phyloP scores from a whole-genome alignment of 2,797 vertebrate species.

The Ctenopoma multispine region DNA sequence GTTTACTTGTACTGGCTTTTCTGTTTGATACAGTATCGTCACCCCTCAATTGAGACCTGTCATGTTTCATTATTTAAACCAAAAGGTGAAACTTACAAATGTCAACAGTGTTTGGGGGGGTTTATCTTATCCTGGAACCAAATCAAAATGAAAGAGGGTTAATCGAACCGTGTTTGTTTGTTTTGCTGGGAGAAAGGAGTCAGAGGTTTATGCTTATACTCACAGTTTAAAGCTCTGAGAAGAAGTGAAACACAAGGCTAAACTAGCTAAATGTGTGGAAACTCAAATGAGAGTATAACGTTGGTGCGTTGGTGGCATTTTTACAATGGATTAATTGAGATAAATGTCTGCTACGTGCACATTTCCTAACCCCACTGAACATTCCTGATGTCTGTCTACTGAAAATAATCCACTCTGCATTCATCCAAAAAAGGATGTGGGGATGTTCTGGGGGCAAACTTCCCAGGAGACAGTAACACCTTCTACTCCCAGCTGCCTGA shows the following conservation, averaged over 20 bases:
- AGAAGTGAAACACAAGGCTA: slow-evolving; percentile 33
- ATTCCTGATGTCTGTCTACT: slow-evolving; percentile 17
- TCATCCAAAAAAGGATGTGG: slow-evolving; percentile 23
- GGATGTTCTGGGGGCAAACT: slow-evolving; percentile 10
- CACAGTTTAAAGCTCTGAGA: slow-evolving; percentile 13
- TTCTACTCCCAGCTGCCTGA: slow-evolving; percentile 49
- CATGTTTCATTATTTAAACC: slow-evolving; percentile 44
- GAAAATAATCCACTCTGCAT: slow-evolving; percentile 53
- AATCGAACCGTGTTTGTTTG: slow-evolving; percentile 63
- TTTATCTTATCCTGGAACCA: slow-evolving; percentile 22
- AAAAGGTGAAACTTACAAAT: slow-evolving; percentile 38
- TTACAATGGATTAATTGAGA: slow-evolving; percentile 48
- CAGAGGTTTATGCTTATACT: slow-evolving; percentile 20
- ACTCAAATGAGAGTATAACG: slow-evolving; percentile 29
- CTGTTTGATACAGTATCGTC: slow-evolving; percentile 19
- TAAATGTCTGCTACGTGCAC: slow-evolving; percentile 34
- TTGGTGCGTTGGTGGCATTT: slow-evolving; percentile 24
- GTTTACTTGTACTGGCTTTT: slow-evolving; percentile 11
- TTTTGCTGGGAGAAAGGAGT: slow-evolving; percentile 35
- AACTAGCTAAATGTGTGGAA: slow-evolving; percentile 32
- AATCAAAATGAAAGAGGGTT: slow-evolving; percentile 44
- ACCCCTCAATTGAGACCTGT: slow-evolving; percentile 17
- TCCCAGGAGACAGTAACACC: slow-evolving; percentile 52
- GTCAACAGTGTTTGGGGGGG: slow-evolving; percentile 21
- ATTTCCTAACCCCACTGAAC: slow-evolving; percentile 25